Base-by-base conservation (phyloP, 2,113 vertebrate genomes). In the Mixornis gularis region DNA sequence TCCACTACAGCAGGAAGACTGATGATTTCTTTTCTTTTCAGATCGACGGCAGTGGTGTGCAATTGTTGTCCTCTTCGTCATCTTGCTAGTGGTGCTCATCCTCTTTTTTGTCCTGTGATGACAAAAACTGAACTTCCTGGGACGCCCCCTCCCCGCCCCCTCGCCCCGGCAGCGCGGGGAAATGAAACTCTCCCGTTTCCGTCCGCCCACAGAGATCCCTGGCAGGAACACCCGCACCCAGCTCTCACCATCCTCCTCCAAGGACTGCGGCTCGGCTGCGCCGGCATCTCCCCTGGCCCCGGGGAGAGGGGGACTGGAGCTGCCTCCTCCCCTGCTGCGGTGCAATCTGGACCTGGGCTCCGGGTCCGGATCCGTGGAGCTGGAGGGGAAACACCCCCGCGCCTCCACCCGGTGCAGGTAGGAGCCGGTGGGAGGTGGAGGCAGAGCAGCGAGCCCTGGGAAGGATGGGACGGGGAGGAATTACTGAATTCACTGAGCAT, bases 21-120 rank as follows among this genome's bases (percentile, higher is more conserved):
- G 68, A 97, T 13, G 0, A 24, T 11, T 85, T 78, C 92, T 83
- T 92, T 96, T 79, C 87, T 81, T 97, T 96, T n/a, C 97, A 99
- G 99, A 99, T 95, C 98, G 98, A 32, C 98, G 99, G 64, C 99
- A 99, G 97, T 99, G 99, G 99, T 99, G 99, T 71, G 99, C 99
- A 49, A 99, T 99, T 18, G 98, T 98, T 4, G 9, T 99, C 89
- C 97, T 99, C 90, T 98, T 99, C 3, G 72, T 91, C 26, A 97
- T 99, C 96, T 98, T 99, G 84, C 88, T 99, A 79, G 98, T 99
- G 17, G 97, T 99, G 96, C 96, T 99, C 94, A 95, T 99, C 93
- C 98, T 99, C 90, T 98, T 99, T 94, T 95, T 99, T 25, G 94
- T 98, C 89, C 98, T 99, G 96, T 99, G 98, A 99, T 40, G 44